Conservation (phyloP, 2,113 vertebrate species). For the Turnix velox region DNA sequence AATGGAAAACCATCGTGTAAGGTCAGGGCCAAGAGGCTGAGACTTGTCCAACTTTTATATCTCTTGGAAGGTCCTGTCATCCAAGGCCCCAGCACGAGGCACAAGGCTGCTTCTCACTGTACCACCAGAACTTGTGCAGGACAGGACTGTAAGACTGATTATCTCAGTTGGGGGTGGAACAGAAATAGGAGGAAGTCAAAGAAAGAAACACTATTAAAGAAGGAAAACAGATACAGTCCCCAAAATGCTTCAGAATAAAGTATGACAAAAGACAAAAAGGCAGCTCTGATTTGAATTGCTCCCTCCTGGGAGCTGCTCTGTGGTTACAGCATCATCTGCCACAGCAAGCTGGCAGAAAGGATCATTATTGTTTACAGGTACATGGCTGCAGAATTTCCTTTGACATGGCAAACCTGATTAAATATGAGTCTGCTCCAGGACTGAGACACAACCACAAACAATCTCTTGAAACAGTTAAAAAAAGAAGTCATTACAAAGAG, state of each 20-base stretch:
- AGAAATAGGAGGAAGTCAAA: neutral
- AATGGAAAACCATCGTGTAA: neutral
- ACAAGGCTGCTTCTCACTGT: neutral
- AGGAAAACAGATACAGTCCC: neutral
- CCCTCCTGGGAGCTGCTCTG: neutral
- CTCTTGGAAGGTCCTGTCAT: neutral
- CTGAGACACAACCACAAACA: neutral
- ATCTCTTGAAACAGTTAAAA: neutral
- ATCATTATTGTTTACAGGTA: neutral
- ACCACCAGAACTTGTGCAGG: accelerated
- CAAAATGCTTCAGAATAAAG: neutral
- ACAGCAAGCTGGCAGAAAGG: neutral
- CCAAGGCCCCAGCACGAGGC: neutral
- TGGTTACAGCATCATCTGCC: accelerated
- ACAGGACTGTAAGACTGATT: neutral
- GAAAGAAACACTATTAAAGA: neutral
- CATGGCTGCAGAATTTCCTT: neutral
- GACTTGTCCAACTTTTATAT: neutral
- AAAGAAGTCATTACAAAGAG: neutral
- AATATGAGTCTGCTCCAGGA: neutral
- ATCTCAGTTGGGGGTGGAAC: neutral
- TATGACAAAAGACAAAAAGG: neutral
- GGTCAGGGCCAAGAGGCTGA: neutral
- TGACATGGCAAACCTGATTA: neutral
- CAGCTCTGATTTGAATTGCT: neutral